Evolutionary conservation across 2,113 vertebrate genomes (phyloP), one percentile per base, ranked within the genome.

Genomic region (Thermophis baileyi): DNA sequence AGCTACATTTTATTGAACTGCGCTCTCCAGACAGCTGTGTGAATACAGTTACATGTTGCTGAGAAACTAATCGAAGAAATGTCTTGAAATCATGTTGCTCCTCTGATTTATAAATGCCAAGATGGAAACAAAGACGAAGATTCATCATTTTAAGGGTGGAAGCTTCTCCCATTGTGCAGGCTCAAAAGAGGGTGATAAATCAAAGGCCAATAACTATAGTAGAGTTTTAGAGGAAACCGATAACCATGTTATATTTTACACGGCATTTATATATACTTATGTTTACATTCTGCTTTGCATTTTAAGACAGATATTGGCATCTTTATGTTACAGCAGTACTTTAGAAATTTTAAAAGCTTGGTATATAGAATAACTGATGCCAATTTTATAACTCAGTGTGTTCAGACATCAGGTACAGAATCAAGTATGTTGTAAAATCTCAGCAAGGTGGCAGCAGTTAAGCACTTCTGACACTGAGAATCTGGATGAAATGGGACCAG

Each of bases 11-110:
- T 95, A 95, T 93, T 94, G 95, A 91, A 54, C 88, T 92, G 88
- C 7, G 9, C 11, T 22, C 47, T 95, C 95, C 91, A 92, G 87
- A 93, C 95, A 96, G 93, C 95, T 97, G 93, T 94, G 74, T 93
- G 96, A 89, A 93, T 94, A 94, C 47, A 95, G 51, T 93, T 92
- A 94, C 86, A 96, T 89, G 54, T 93, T 95, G 91, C 95, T 94
- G 95, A 96, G 95, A 94, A 96, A 95, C 94, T 93, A 93, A 93
- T 95, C 87, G 94, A 74, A 95, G 88, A 96, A 95, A 93, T 85
- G 74, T 96, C 93, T 94, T 91, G 60, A 96, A 96, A 95, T 93
- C 94, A 85, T 91, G 88, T 94, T 91, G 25, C 1, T 92, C 3
- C 92, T 92, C 27, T 93, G 35, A 92, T 92, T 95, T 94, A 92